Evolutionary conservation across 2,113 vertebrate genomes (phyloP), one percentile per base, ranked within the genome.

Genomic region (Salvelinus namaycush): DNA sequence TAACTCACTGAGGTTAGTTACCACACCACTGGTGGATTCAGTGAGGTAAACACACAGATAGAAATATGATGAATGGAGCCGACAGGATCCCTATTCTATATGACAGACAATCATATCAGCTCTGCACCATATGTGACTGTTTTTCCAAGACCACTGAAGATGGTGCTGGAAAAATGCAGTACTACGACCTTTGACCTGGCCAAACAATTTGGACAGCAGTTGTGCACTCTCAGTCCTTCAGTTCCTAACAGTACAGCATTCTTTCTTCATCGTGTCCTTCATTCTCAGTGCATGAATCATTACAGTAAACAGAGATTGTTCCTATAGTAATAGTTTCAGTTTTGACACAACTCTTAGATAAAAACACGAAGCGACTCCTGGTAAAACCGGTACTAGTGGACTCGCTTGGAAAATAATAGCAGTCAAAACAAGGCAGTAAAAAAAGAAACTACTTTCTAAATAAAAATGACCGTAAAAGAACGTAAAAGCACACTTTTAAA

Each of bases 381-480:
- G 39, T 79, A 49, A 5, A 73, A 70, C 48, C 29, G 69, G 8
- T 71, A 49, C 68, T 59, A 73, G 18, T n/a, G 71, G 54, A 60
- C 51, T 60, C 57, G 1, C 8, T 11, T 20, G 70, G 70, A 76
- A 81, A 64, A n/a, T 64, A 79, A n/a, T 4, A 69, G 1, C 9
- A 48, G 16, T 27, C 31, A 31, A 60, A 83, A 73, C 24, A 83
- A 88, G 86, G 87, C 86, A 77, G 82, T 81, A 67, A 54, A 18
- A 76, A 31, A 31, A 7, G 72, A 44, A 8, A 54, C 18, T 14
- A 70, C 72, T 44, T 13, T 72, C 66, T n/a, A 76, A 44, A 77
- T 59, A 76, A 18, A 34, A 73, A 76, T 49, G 5, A 18, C 2
- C 7, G 7, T 48, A 76, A 57, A 76, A 70, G 70, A 69, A 48